Evolutionary conservation across 2,888 invertebrate species (phyloP), one percentile per base, ranked within the genome.

Genomic region (Aphidoletes aphidimyza): DNA sequence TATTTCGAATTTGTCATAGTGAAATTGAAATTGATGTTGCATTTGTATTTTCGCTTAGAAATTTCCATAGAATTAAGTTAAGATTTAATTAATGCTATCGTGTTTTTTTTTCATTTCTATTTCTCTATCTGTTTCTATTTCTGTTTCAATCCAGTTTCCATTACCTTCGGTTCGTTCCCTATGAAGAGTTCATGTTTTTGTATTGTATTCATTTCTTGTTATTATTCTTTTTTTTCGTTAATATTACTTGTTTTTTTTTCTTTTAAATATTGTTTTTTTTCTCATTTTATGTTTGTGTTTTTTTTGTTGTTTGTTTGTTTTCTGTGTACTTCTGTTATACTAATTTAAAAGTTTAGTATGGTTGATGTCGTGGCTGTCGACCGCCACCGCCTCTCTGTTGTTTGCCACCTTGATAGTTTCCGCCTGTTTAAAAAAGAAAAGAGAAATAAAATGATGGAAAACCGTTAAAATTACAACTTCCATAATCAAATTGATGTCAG

Each of bases 301-400:
- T 47, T 8, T 47, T 9, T 47, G 47, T 47, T 5, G 3, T 5
- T 2, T n/a, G n/a, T n/a, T 49, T 49, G 6, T 49, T 49, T 49
- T 59, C 5, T 59, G 5, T 30, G 22, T 59, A 22, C 59, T 30
- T 26, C 30, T 59, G 22, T 78, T 78, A 78, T 78, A 36, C 78
- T 78, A 78, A 78, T 78, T 47, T 78, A 45, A 84, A 84, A 47
- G 47, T 84, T 89, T 94, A 95, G 92, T 96, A 96, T 90, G 96
- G 96, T 92, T 95, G 95, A 92, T 95, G 95, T 93, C 96, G 94
- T 91, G 95, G 95, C 91, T 95, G 95, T 88, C 94, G 93, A 89
- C 94, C 93, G 87, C 93, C 93, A 89, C 95, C 95, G 22, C 83
- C 83, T 83, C 83, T 47, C 90, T 94, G 93, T 92, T 95, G 95